Percentiles rank a stretch among this genome's conserved stretches.
These are phyloP conservation scores for Dipodomys merriami DNA, from an alignment of 2,113 vertebrate genomes.

Conservation along the genomic window DNA sequence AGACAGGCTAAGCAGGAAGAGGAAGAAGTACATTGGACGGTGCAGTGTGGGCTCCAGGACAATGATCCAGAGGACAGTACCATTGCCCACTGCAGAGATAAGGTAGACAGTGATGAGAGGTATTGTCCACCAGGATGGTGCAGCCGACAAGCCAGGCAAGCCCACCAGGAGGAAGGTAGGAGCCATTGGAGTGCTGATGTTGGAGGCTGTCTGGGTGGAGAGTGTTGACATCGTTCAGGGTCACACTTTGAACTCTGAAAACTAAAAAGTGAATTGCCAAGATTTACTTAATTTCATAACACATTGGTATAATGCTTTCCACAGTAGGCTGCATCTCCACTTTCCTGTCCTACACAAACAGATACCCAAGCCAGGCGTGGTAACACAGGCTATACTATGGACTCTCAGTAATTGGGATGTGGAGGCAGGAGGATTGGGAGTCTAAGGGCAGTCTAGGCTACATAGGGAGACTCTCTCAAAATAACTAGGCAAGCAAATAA, in stretches of 20 bases:
- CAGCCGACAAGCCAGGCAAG: conserved; percentile 73
- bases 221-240: conserved; percentile 50
- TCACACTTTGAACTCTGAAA: conserved; percentile 15
- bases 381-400: no score
- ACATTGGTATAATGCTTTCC: neutral
- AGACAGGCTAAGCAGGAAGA: conserved; percentile 70
- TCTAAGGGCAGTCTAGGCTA: neutral
- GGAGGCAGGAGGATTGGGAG: neutral
- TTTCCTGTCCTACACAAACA: neutral
- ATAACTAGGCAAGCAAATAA: neutral
- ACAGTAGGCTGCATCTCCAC: neutral
- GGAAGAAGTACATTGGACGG: conserved; percentile 73
- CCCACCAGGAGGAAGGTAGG: conserved; percentile 71
- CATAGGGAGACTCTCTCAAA: neutral
- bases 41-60: conserved; percentile 68
- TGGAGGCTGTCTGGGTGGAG: neutral
- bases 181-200: conserved; percentile 53
- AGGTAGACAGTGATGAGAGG: conserved; percentile 42
- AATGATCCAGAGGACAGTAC: conserved; percentile 71
- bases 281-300: neutral
- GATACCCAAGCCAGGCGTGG: neutral
- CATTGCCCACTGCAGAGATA: conserved; percentile 74
- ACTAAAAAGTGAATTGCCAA: conserved; percentile 60
- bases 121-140: conserved; percentile 72
- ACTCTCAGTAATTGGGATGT: neutral